Base-by-base conservation (phyloP, 2,888 invertebrate genomes). In the Spisula solida region DNA sequence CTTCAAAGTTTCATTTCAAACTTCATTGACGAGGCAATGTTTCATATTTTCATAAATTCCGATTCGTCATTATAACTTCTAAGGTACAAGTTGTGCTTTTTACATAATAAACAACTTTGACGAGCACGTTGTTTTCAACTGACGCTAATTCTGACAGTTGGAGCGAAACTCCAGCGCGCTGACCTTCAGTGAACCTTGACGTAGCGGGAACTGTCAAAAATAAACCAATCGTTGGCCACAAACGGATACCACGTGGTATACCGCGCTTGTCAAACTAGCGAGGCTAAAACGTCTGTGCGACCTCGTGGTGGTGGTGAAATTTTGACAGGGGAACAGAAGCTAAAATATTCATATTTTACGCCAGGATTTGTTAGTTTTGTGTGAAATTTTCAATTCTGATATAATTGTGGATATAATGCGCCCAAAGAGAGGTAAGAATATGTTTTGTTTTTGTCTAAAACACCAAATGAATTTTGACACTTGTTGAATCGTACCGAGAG, bases 231-330 rank as follows among this genome's bases (percentile, higher is more conserved):
- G 91, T 51, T 81, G n/a, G 60, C 25, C 34, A 34, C 34, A 86
- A 91, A 92, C 16, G 85, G 86, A 81, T 78, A 83, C 89, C 94
- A 94, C 94, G 94, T 94, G 94, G 92, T 91, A 88, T 91, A 88
- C 90, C 92, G 93, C 94, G 93, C 90, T 90, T 94, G 94, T 94
- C 94, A 94, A 94, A 94, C 93, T 88, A 93, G 90, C 92, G 88
- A 92, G 89, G 89, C 90, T 85, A 85, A 79, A 88, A 86, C 87
- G 82, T 81, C 90, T 88, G 78, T 87, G 88, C 87, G 89, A 88
- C 93, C 92, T 93, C 93, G 93, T 94, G 93, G 92, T 91, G 88
- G 60, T 79, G 85, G 78, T 34, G 78, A 85, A 78, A 47, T 16
- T 79, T n/a, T 29, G 51, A 20, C 34, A 66, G 8, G 82, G 20